Base-by-base conservation (phyloP, 1,140 invertebrate species). In the Vollenhovia emeryi region DNA sequence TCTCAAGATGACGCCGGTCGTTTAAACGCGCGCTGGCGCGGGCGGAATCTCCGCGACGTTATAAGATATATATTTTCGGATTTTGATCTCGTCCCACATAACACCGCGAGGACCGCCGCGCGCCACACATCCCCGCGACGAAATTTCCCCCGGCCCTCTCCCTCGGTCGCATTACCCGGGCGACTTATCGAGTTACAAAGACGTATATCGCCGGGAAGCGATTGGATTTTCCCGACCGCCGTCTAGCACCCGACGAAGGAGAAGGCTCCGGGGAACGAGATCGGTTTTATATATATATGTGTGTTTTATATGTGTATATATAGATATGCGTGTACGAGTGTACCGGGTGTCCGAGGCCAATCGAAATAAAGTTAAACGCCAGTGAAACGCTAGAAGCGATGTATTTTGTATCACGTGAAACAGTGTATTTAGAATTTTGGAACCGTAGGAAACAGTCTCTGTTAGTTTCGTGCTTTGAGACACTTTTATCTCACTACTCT, bases 171-270 rank as follows among this genome's bases (percentile, higher is more conserved):
- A 85, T 89, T 90, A 87, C 82, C 30, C 76, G 85, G 21, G 75
- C 88, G 88, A 88, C 89, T 92, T 92, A 91, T 92, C 89, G 87
- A 91, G 90, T 91, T 91, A 90, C 89, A 91, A 89, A 89, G 90
- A 91, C 89, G 89, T 89, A 87, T 89, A 92, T 90, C 87, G 90
- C 76, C 57, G 86, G 84, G 78, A 90, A 92, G 87, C 89, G 86
- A 92, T 91, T 92, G 91, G 87, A 92, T 92, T 91, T 92, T 91
- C 80, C 85, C 73, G 74, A 86, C 86, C 87, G 60, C 76, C 86
- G 88, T 87, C 88, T 88, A 86, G 74, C 82, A 82, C 84, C 80
- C 78, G 64, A 80, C 86, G 84, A 85, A 60, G 78, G 48, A 86
- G 75, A 90, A 90, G 80, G 73, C 83, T 89, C 52, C 13, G 13